Evolutionary conservation across 2,888 invertebrate genomes (phyloP), one percentile per base, ranked within the genome.

Genomic region (Nipponacmea schrenckii): DNA sequence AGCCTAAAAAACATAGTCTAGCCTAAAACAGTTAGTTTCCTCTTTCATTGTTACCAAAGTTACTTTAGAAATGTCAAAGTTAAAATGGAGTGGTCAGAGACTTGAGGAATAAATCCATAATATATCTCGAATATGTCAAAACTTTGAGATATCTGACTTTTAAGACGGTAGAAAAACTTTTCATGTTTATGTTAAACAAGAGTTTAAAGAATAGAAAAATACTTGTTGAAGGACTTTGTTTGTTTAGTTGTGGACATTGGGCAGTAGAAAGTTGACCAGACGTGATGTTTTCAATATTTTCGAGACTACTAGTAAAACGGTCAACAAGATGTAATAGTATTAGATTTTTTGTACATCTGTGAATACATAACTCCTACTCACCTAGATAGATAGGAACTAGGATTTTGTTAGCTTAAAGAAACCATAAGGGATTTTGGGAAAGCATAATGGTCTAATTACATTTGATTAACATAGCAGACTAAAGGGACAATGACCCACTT

Each of bases 61-160:
- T 39, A 39, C 39, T 39, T 39, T 39, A 39, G 10, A 39, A 39
- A 39, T 39, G 39, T 39, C 39, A 39, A 39, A 39, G 39, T 39
- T 39, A 39, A 39, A 39, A 39, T 39, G 39, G 39, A 39, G 39
- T 39, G 39, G 39, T 39, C 39, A 8, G 39, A 39, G 10, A 24
- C 56, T 56, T 56, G 20, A 56, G 14, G 10, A 56, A 10, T 24
- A 10, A 56, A 56, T 56, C 56, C 24, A 20, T 56, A 24, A 56
- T 20, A 56, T 56, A 24, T 56, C 56, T 24, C 20, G 24, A 20
- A 20, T 24, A 56, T 56, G 56, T 56, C 24, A 14, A 56, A 24
- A 56, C 56, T 56, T 24, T 56, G 12, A 56, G 24, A 20, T 56
- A 56, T 56, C 56, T 24, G 56, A 56, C 56, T 56, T 56, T 56